Percentiles rank a stretch among this genome's conserved stretches.
phyloP scores from a whole-genome alignment of 2,888 invertebrate genomes.

The Mimas tiliae region DNA sequence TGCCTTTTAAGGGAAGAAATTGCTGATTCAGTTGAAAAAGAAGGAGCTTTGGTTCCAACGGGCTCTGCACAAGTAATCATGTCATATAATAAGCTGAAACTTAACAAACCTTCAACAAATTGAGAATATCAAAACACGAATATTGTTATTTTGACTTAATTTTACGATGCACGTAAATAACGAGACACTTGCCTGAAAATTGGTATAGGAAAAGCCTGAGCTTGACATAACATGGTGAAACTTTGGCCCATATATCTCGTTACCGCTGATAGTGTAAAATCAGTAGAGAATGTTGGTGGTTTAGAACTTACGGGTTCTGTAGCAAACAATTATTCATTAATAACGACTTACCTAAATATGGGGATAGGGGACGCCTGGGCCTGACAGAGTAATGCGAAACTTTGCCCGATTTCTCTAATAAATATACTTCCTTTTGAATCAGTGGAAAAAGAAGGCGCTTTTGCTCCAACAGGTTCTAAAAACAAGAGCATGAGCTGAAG shows the following conservation, averaged over 20 bases:
- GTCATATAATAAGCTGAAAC: background rate
- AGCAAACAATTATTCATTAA: constrained; percentile 54
- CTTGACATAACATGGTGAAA: constrained; percentile 88
- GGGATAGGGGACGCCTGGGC: constrained; percentile 87
- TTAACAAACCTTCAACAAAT: background rate
- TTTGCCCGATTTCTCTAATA: constrained; percentile 81
- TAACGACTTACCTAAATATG: constrained; percentile 85
- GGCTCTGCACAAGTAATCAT: constrained; percentile 82
- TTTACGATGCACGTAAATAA: constrained; percentile 22
- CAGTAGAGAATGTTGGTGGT: constrained; percentile 85
- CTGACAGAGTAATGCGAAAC: constrained; percentile 86
- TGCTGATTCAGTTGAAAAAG: constrained; percentile 87
- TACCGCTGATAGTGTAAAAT: constrained; percentile 85
- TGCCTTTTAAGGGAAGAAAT: constrained; percentile 85
- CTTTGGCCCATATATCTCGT: constrained; percentile 82
- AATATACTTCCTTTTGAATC: constrained; percentile 87
- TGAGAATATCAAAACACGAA: background rate
- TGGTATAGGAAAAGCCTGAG: constrained; percentile 89
- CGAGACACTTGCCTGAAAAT: constrained; percentile 87
- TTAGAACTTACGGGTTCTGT: constrained; percentile 86
- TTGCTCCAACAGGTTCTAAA: constrained; percentile 86
- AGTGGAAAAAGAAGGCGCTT: constrained; percentile 86
- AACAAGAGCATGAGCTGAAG: constrained; percentile 37
- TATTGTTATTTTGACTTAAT: background rate
- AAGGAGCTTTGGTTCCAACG: constrained; percentile 87